A percentile compares a stretch with the other conserved stretches of the same genome.
Conservation (phyloP, 2,888 invertebrate genomes). For the Pandemis heparana region DNA sequence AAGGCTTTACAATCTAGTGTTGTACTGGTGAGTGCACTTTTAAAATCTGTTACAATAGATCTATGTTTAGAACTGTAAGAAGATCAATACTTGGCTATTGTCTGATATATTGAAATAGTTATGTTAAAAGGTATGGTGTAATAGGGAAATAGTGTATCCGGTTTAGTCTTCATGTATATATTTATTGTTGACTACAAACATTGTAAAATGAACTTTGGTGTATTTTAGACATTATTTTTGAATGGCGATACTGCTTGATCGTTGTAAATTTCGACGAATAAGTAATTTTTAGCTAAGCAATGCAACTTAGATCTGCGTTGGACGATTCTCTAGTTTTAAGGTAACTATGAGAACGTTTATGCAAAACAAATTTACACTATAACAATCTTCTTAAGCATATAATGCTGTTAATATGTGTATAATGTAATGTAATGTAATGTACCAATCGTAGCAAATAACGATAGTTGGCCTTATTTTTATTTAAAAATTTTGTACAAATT, state of each 20-base stretch:
- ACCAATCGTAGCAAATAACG: slow-evolving; percentile 73
- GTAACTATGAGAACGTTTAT: background rate
- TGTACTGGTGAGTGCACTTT: no score
- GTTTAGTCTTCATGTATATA: background rate
- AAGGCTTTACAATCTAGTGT: no score
- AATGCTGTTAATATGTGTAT: slow-evolving; percentile 66
- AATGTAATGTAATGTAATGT: slow-evolving; percentile 55
- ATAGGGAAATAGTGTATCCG: no score
- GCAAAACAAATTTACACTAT: slow-evolving; percentile 13
- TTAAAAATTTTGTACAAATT: slow-evolving; percentile 76
- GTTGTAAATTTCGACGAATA: background rate
- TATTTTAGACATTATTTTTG: background rate
- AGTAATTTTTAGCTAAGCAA: slow-evolving; percentile 2
- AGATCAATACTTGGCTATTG: no score
- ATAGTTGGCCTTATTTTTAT: slow-evolving; percentile 61
- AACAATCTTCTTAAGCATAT: slow-evolving; percentile 59
- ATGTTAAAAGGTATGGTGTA: no score
- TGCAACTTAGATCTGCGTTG: slow-evolving; percentile 22
- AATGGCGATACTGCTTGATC: background rate
- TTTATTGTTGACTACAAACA: slow-evolving; percentile 24
- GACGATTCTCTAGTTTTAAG: background rate
- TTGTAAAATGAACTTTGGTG: background rate
- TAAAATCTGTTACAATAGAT: no score
- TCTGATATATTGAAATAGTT: no score
- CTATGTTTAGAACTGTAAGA: no score